phyloP scores from a whole-genome alignment of 2,888 invertebrate species.

The Eurois occulta region DNA sequence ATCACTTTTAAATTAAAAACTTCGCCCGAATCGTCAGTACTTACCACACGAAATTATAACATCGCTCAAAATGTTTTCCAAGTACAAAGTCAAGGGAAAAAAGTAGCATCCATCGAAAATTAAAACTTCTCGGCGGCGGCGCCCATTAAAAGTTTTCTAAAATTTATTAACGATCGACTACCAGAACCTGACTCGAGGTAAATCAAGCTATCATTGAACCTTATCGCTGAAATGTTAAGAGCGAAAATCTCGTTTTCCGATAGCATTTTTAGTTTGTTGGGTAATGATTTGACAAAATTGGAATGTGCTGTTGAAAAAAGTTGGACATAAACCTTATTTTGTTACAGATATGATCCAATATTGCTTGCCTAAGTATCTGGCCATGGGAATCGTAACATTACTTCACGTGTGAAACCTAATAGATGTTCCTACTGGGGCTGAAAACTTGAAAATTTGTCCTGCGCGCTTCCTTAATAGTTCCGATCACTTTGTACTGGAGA shows the following conservation, averaged over 20 bases:
- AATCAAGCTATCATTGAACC: slow-evolving; percentile 19
- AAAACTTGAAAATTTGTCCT: slow-evolving; percentile 66
- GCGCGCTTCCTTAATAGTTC: slow-evolving; percentile 65
- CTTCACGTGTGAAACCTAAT: slow-evolving; percentile 66
- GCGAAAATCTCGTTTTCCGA: slow-evolving; percentile 32
- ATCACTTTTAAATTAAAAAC: slow-evolving; percentile 62
- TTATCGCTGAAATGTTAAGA: slow-evolving; percentile 31
- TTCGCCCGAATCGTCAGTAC: slow-evolving; percentile 49
- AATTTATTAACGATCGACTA: slow-evolving; percentile 78
- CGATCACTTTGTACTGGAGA: slow-evolving; percentile 65
- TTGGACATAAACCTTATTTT: slow-evolving; percentile 10
- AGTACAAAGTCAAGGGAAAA: slow-evolving; percentile 66
- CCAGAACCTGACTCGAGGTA: slow-evolving; percentile 24
- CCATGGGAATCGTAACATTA: slow-evolving; percentile 19
- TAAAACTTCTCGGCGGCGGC: slow-evolving; percentile 71
- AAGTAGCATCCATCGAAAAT: slow-evolving; percentile 72
- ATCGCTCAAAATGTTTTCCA: slow-evolving; percentile 62
- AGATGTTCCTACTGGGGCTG: slow-evolving; percentile 54
- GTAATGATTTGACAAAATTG: slow-evolving; percentile 55
- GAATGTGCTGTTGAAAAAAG: slow-evolving; percentile 39
- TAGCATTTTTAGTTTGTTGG: slow-evolving; percentile 41
- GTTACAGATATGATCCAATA: slow-evolving; percentile 31
- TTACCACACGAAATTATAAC: slow-evolving; percentile 64
- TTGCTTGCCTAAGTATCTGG: neutral
- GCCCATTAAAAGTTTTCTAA: slow-evolving; percentile 80